Percentiles rank a stretch among this genome's conserved stretches.
Evolutionary conservation across 2,113 vertebrate species (phyloP).

Genomic region (Alectura lathami): DNA sequence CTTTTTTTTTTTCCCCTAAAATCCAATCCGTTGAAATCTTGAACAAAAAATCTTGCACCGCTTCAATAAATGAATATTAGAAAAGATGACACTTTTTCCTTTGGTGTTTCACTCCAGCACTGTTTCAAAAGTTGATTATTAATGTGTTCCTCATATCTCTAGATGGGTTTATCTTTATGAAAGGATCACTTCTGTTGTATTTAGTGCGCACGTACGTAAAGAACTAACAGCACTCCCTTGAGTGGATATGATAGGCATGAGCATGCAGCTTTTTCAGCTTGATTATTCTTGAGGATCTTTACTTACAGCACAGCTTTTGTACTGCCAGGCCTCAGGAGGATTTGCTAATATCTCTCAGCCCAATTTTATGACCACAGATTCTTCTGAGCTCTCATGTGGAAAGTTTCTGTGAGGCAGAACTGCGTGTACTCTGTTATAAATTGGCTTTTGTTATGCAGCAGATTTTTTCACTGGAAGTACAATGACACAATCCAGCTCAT

Average conservation of each 20-base stretch:
- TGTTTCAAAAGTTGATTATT: background rate
- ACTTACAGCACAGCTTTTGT: background rate
- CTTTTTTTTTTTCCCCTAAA: background rate
- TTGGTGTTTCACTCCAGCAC: background rate
- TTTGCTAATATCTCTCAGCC: background rate
- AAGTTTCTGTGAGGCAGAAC: background rate
- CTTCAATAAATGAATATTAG: background rate
- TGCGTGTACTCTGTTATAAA: background rate
- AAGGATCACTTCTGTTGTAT: background rate
- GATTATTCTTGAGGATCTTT: background rate
- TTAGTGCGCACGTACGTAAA: background rate
- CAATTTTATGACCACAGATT: background rate
- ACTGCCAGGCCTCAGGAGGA: background rate
- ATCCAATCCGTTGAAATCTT: background rate
- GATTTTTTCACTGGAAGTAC: background rate
- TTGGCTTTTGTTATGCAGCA: background rate
- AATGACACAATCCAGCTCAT: background rate
- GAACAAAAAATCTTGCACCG: background rate
- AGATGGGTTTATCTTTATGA: background rate
- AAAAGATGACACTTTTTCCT: background rate
- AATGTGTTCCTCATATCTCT: background rate
- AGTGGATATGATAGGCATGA: background rate
- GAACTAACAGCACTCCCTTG: background rate
- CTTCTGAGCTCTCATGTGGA: conserved; percentile 3
- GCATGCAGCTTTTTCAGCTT: background rate